phyloP scores from a whole-genome alignment of 2,113 vertebrate species.

The Scartelaos histophorus region DNA sequence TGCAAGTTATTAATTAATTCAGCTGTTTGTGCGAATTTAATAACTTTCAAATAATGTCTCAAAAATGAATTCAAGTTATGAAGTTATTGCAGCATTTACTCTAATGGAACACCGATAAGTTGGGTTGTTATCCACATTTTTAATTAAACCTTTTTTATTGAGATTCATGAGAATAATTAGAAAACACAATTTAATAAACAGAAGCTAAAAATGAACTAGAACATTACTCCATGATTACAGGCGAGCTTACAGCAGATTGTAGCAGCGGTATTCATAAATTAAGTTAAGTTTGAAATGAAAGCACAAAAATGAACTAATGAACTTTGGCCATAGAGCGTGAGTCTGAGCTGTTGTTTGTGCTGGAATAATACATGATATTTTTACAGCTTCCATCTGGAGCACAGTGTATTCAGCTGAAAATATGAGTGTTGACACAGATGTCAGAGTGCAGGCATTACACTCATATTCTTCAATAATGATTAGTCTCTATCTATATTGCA shows the following conservation, averaged over 20 bases:
- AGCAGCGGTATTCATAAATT: not conserved
- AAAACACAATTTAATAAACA: not conserved
- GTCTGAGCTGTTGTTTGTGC: not conserved
- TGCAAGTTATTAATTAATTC: not conserved
- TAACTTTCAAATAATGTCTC: not conserved
- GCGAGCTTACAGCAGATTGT: not conserved
- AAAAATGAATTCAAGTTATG: not conserved
- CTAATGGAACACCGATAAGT: not conserved
- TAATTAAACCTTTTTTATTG: not conserved
- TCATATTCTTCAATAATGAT: not conserved
- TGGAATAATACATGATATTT: conserved; percentile 3
- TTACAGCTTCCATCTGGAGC: conserved; percentile 8
- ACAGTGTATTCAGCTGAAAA: conserved; percentile 4
- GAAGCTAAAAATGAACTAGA: not conserved
- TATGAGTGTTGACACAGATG: conserved; percentile 9
- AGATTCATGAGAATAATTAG: not conserved
- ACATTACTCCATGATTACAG: not conserved
- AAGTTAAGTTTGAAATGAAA: not conserved
- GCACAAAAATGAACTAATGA: not conserved
- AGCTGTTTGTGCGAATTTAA: not conserved
- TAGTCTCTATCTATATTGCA: not conserved
- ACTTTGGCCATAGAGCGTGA: not conserved
- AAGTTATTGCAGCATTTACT: not conserved
- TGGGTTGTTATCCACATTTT: not conserved
- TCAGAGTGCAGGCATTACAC: not conserved